These are phyloP conservation scores for Intellagama lesueurii DNA, from an alignment of 2,797 vertebrate species.

Conservation along the genomic window DNA sequence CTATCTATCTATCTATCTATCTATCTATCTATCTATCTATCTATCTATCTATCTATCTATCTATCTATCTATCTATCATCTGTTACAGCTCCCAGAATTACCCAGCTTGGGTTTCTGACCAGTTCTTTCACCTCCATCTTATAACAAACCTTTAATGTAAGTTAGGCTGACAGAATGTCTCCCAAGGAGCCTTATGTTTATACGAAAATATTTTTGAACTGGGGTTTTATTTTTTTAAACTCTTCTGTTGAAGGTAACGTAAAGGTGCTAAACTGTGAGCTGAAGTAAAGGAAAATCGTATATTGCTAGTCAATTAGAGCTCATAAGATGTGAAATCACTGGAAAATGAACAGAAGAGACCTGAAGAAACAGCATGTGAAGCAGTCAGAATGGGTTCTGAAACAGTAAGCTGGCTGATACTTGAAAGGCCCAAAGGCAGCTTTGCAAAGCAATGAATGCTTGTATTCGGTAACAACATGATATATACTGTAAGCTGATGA, in stretches of 20 bases:
- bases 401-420: neutral
- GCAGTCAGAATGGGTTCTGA: neutral
- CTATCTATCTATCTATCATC: no score
- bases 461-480: neutral
- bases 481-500: accelerated
- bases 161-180: neutral
- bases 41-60: no score
- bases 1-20: no score
- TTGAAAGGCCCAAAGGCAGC: neutral
- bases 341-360: neutral
- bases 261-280: neutral
- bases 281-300: neutral
- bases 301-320: neutral
- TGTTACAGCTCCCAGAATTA: no score
- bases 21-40: no score
- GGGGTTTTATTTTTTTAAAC: neutral
- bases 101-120: no score
- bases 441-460: neutral
- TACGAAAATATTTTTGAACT: neutral
- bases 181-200: neutral
- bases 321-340: neutral
- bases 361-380: neutral
- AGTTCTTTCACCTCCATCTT: no score
- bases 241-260: neutral
- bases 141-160: no score